phyloP scores from a whole-genome alignment of 2,888 invertebrate species.

The Conistra vaccinii region DNA sequence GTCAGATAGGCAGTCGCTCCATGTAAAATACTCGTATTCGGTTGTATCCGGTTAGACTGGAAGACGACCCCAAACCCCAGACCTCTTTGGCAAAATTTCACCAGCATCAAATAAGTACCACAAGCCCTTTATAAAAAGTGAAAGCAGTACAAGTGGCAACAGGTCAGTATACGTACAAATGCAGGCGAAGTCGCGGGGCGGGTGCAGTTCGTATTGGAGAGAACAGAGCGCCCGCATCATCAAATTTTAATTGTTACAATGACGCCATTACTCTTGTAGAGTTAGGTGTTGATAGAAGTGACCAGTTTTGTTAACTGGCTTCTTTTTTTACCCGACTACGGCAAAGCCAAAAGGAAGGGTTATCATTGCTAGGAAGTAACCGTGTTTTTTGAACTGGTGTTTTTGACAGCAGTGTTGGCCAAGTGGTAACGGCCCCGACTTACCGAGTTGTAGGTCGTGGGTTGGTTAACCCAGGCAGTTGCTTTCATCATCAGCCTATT shows the following conservation, averaged over 20 bases:
- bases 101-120: conserved; percentile 2
- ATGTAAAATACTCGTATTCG: no score
- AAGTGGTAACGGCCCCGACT: no score
- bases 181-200: conserved; percentile 58
- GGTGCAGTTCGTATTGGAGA: conserved; percentile 57
- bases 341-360: no score
- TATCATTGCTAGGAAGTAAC: not conserved
- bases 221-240: conserved; percentile 88
- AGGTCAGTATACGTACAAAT: conserved; percentile 51
- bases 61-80: no score
- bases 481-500: no score
- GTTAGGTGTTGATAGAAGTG: conserved; percentile 48
- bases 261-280: conserved; percentile 64
- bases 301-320: not conserved
- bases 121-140: conserved; percentile 7
- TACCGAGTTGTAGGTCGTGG: no score
- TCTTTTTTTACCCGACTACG: no score
- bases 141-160: conserved; percentile 43
- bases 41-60: no score
- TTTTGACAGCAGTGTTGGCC: no score
- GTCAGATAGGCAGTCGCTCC: no score
- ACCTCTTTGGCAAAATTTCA: conserved; percentile 14
- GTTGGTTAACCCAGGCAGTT: no score
- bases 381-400: not conserved
- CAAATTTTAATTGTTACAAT: conserved; percentile 86